These are phyloP conservation scores for Drymonia ruficornis DNA, from an alignment of 2,888 invertebrate genomes.

Conservation along the genomic window DNA sequence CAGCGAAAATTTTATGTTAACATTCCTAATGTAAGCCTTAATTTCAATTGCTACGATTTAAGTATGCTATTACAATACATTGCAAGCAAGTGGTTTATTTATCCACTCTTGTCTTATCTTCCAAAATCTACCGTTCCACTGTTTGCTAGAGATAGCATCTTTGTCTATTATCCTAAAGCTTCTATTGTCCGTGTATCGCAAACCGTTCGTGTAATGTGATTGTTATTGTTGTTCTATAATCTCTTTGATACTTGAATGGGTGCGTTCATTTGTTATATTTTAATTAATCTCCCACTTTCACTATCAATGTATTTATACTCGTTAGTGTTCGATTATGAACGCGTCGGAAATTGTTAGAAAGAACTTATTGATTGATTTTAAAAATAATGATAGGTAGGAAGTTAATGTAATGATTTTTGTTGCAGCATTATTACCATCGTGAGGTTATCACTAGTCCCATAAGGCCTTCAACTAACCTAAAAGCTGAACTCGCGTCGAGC, in stretches of 20 bases:
- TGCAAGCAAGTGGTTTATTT: constrained; percentile 14
- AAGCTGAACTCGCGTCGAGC: too few relatives aligned
- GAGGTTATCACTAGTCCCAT: too few relatives aligned
- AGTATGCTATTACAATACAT: background rate
- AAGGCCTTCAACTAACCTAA: too few relatives aligned
- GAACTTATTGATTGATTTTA: constrained; percentile 1
- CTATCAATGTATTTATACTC: constrained; percentile 43
- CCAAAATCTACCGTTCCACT: constrained; percentile 23
- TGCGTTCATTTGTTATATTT: constrained; percentile 62
- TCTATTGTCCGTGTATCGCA: constrained; percentile 61
- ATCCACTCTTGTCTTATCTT: constrained; percentile 24
- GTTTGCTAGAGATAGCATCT: constrained; percentile 45
- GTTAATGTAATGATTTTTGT: too few relatives aligned
- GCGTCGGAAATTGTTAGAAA: background rate
- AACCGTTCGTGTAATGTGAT: constrained; percentile 47
- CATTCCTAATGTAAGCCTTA: too few relatives aligned
- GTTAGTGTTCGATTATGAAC: constrained; percentile 13
- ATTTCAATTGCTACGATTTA: too few relatives aligned
- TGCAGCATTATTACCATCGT: too few relatives aligned
- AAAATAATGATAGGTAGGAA: background rate
- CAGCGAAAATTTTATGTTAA: too few relatives aligned
- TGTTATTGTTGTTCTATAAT: constrained; percentile 49
- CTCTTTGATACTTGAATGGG: constrained; percentile 49
- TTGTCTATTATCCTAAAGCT: constrained; percentile 34
- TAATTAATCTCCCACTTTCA: constrained; percentile 68